These are phyloP conservation scores for Spongilla lacustris DNA, from an alignment of 37 sponge, comb jelly and placozoan genomes.

Conservation along the genomic window DNA sequence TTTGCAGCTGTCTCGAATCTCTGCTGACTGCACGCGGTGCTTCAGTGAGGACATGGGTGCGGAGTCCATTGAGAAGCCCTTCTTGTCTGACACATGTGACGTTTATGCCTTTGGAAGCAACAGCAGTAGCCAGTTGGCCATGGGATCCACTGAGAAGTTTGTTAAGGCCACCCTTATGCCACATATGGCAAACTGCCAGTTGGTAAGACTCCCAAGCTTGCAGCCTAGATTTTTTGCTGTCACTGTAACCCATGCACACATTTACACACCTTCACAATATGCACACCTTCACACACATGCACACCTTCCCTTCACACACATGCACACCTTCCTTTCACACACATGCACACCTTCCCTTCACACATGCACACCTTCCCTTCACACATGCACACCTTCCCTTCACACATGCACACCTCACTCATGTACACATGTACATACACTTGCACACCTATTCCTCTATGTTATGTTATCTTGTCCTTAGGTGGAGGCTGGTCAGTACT, in stretches of 20 bases:
- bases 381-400: no score
- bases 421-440: neutral
- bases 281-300: neutral
- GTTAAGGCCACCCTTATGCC: slow-evolving; percentile 40
- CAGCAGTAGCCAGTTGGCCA: slow-evolving; percentile 86
- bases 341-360: neutral
- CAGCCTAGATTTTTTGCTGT: no score
- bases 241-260: no score
- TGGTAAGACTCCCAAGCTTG: slow-evolving; percentile 30
- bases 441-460: no score
- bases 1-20: slow-evolving; percentile 13
- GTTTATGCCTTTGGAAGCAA: slow-evolving; percentile 82
- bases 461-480: slow-evolving; percentile 29
- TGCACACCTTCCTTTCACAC: neutral
- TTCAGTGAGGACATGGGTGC: slow-evolving; percentile 4
- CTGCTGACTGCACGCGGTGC: slow-evolving; percentile 9
- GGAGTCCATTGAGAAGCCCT: neutral
- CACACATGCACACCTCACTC: neutral
- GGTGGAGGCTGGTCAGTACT: slow-evolving; percentile 92
- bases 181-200: slow-evolving; percentile 64
- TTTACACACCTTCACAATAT: no score
- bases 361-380: neutral
- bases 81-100: slow-evolving; percentile 58
- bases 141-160: slow-evolving; percentile 78
- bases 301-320: neutral